These are phyloP conservation scores for Macrochelys suwanniensis DNA, from an alignment of 2,797 vertebrate genomes.

Conservation along the genomic window DNA sequence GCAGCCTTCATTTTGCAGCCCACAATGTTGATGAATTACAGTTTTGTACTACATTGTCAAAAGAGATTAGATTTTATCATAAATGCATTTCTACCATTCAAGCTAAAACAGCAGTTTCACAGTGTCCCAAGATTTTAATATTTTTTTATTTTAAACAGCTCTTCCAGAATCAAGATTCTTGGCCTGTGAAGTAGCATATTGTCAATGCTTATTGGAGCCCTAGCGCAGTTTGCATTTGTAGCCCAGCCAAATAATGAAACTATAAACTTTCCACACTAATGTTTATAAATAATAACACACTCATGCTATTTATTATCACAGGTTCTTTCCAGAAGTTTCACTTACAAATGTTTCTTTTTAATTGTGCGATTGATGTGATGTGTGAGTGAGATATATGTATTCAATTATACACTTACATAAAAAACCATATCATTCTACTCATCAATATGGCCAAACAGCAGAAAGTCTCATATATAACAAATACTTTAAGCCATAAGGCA, in stretches of 20 bases:
- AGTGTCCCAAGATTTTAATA: background rate
- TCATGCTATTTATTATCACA: background rate
- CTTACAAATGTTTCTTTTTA: background rate
- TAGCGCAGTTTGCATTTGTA: background rate
- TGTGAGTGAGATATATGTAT: background rate
- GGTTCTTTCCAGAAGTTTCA: background rate
- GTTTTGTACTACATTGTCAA: background rate
- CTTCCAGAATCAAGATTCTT: background rate
- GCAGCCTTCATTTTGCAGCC: background rate
- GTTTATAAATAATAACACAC: background rate
- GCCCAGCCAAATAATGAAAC: background rate
- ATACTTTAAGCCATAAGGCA: background rate
- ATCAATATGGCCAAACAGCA: background rate
- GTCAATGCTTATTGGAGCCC: background rate
- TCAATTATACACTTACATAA: background rate
- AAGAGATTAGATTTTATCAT: slow-evolving; percentile 1
- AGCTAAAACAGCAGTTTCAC: slow-evolving; percentile 7
- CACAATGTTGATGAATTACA: background rate
- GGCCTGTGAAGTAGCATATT: background rate
- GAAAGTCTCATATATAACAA: background rate
- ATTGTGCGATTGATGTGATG: background rate
- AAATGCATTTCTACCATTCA: background rate
- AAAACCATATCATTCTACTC: background rate
- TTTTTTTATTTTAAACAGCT: background rate
- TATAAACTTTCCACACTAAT: background rate